phyloP scores from a whole-genome alignment of 2,797 vertebrate species.

The Cossypha caffra region DNA sequence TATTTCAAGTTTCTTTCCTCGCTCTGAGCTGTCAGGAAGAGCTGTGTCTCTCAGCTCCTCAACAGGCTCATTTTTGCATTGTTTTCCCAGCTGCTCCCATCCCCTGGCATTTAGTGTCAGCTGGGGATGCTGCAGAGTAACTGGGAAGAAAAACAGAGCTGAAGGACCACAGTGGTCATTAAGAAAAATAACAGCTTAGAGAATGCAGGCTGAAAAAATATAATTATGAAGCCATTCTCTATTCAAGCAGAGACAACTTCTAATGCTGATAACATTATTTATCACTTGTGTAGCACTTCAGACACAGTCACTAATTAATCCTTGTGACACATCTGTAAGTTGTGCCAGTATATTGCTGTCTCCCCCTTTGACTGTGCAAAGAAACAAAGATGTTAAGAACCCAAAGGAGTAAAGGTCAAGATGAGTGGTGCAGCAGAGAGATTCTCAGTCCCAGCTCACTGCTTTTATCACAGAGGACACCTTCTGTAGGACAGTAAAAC shows the following conservation, averaged over 20 bases:
- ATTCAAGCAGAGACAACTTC: constrained; percentile 55
- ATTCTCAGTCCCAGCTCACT: neutral
- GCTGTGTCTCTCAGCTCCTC: neutral
- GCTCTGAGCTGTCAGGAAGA: neutral
- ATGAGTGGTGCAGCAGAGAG: neutral
- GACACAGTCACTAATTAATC: constrained; percentile 36
- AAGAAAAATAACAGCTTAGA: constrained; percentile 59
- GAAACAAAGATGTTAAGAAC: neutral
- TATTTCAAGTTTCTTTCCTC: neutral
- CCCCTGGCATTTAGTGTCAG: constrained; percentile 48
- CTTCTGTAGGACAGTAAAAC: neutral
- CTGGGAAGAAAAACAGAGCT: constrained; percentile 22
- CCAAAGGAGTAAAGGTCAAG: neutral
- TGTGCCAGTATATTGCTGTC: neutral
- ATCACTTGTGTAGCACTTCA: constrained; percentile 21
- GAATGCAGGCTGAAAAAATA: constrained; percentile 31
- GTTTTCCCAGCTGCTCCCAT: constrained; percentile 57
- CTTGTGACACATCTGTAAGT: neutral
- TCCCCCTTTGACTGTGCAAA: neutral
- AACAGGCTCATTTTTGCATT: neutral
- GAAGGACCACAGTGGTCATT: constrained; percentile 53
- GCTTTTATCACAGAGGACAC: neutral
- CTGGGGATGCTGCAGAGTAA: neutral
- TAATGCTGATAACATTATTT: constrained; percentile 37
- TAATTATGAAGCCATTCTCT: constrained; percentile 42